phyloP scores from a whole-genome alignment of 2,888 invertebrate species.

The Troides helena region DNA sequence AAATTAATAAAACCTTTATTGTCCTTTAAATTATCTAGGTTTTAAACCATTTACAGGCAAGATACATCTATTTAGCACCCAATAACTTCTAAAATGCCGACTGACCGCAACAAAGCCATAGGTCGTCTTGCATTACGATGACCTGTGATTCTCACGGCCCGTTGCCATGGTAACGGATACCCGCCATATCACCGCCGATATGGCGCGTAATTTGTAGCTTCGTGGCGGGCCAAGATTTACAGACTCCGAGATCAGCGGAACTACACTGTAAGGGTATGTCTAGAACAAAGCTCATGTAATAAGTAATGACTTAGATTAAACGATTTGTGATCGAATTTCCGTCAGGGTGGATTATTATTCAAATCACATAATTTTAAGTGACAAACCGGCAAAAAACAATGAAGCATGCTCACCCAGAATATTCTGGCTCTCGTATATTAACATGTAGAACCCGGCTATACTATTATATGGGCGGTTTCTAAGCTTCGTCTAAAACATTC shows the following conservation, averaged over 20 bases:
- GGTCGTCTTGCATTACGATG: slow-evolving; percentile 29
- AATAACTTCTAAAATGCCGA: background rate
- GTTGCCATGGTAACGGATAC: slow-evolving; percentile 63
- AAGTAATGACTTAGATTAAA: no score
- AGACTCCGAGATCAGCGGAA: slow-evolving; percentile 45
- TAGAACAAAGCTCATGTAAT: slow-evolving; percentile 3
- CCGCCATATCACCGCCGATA: slow-evolving; percentile 59
- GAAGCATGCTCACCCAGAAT: no score
- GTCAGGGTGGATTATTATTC: no score
- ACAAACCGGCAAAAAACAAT: no score
- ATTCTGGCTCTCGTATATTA: no score
- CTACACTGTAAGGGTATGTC: slow-evolving; percentile 26
- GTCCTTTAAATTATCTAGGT: background rate
- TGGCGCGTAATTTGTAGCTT: slow-evolving; percentile 72
- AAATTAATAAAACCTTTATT: no score
- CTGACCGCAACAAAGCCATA: slow-evolving; percentile 29
- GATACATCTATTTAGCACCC: background rate
- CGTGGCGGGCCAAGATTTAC: slow-evolving; percentile 62
- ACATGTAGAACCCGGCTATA: no score
- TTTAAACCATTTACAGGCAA: background rate
- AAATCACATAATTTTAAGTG: no score
- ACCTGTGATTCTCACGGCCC: slow-evolving; percentile 57
- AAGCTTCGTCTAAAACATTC: no score
- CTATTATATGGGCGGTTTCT: no score
- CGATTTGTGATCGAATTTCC: no score